phyloP scores from a whole-genome alignment of 2,113 vertebrate species.

The Oncorhynchus masou region DNA sequence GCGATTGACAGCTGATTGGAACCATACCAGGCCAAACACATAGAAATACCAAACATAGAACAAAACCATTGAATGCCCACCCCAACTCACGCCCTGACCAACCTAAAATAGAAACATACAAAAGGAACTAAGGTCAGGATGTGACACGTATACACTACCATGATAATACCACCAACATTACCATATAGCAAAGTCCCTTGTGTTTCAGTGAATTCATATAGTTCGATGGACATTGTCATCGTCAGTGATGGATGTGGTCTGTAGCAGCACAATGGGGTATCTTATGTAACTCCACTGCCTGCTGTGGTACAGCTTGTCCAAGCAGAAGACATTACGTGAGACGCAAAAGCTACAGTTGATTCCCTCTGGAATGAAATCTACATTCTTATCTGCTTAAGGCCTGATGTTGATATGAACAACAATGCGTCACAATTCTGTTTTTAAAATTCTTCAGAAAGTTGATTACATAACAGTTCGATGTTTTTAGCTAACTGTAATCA shows the following conservation, averaged over 20 bases:
- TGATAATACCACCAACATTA: not conserved
- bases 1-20: too few relatives aligned
- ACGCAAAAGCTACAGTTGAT: constrained; percentile 1
- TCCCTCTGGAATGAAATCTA: not conserved
- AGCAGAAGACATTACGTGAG: not conserved
- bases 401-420: not conserved
- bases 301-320: not conserved
- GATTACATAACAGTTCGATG: not conserved
- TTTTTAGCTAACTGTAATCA: not conserved
- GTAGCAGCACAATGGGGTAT: not conserved
- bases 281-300: not conserved
- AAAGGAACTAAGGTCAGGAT: too few relatives aligned
- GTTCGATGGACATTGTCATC: not conserved
- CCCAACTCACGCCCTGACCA: too few relatives aligned
- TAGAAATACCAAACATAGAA: too few relatives aligned
- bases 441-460: not conserved
- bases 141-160: too few relatives aligned
- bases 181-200: not conserved
- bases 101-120: too few relatives aligned
- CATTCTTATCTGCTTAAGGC: not conserved
- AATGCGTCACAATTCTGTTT: not conserved
- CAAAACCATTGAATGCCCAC: too few relatives aligned
- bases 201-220: not conserved
- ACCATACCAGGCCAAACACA: too few relatives aligned
- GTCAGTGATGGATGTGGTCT: not conserved